These are phyloP conservation scores for Fissipunctia ypsillon DNA, from an alignment of 2,888 invertebrate genomes.

Conservation along the genomic window DNA sequence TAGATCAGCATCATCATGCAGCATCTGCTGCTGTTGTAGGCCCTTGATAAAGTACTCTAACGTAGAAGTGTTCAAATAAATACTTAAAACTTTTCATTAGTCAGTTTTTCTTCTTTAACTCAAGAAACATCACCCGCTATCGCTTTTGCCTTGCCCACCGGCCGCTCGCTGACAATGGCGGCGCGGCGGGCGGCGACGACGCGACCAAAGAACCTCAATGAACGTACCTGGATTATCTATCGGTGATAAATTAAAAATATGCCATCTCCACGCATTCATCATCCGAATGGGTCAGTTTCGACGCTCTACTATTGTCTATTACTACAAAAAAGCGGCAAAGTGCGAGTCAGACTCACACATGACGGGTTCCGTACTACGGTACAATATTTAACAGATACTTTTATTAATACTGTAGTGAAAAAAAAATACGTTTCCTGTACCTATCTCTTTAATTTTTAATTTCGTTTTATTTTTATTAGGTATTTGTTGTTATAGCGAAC, in stretches of 20 bases:
- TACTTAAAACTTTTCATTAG: not conserved
- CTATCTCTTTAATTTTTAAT: too few species aligned
- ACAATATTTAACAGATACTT: not conserved
- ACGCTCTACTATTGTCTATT: constrained; percentile 71
- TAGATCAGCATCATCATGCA: not conserved
- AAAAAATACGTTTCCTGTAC: not conserved
- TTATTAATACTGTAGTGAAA: not conserved
- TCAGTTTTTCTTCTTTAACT: accelerated
- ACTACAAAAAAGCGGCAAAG: constrained; percentile 36
- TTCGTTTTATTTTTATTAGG: not conserved
- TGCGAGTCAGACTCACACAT: not conserved
- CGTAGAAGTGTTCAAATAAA: not conserved
- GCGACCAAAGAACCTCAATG: constrained; percentile 82
- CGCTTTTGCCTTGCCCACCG: constrained; percentile 57
- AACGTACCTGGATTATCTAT: constrained; percentile 88
- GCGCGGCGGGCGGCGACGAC: constrained; percentile 82
- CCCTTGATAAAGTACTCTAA: not conserved
- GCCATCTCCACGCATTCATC: constrained; percentile 87
- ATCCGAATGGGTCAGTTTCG: constrained; percentile 82
- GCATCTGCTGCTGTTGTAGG: not conserved
- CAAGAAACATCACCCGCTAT: constrained; percentile 14
- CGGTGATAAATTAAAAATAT: constrained; percentile 90
- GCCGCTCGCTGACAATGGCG: constrained; percentile 71
- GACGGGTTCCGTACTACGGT: not conserved
- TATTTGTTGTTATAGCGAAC: not conserved